A percentile compares a stretch with the other conserved stretches of the same genome.
Evolutionary conservation across 53 echinoderm and acorn worm genomes (phyloP).

Genomic region (Apostichopus leukothele): DNA sequence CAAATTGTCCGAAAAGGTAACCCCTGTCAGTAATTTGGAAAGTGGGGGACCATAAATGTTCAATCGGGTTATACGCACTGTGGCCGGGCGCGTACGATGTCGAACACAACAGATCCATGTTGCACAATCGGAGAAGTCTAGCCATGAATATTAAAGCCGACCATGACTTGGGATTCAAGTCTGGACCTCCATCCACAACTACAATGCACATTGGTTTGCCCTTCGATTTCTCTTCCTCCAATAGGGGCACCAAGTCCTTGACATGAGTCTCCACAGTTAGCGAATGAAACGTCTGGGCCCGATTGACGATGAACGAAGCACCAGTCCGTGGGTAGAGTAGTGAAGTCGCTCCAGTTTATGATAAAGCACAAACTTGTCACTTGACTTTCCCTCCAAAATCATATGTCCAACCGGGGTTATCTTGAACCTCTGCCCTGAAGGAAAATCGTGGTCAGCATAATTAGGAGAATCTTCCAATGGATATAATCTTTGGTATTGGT

Average conservation of each 20-base stretch:
- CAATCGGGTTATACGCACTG: conserved; percentile 57
- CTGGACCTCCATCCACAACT: conserved; percentile 54
- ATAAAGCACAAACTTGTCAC: background rate
- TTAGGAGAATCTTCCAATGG: conserved; percentile 43
- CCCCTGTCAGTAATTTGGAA: conserved; percentile 40
- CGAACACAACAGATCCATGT: conserved; percentile 57
- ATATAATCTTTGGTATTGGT: conserved; percentile 45
- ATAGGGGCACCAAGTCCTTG: conserved; percentile 42
- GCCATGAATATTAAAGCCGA: conserved; percentile 24
- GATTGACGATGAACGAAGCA: background rate
- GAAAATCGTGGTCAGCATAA: conserved; percentile 63
- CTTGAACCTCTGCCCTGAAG: conserved; percentile 20
- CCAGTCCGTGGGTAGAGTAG: conserved; percentile 36
- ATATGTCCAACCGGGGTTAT: conserved; percentile 56
- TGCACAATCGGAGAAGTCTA: conserved; percentile 13
- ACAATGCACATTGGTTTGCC: conserved; percentile 34
- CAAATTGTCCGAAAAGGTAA: conserved; percentile 28
- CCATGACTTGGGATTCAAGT: conserved; percentile 54
- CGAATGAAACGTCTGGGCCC: conserved; percentile 40
- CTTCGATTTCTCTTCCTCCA: conserved; percentile 2
- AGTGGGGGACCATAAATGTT: conserved; percentile 55
- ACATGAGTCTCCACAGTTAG: conserved; percentile 48
- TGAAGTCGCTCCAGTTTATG: conserved; percentile 33
- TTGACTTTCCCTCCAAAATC: background rate
- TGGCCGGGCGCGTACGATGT: conserved; percentile 32